phyloP scores from a whole-genome alignment of 2,797 vertebrate species.

The Vireo griseus region DNA sequence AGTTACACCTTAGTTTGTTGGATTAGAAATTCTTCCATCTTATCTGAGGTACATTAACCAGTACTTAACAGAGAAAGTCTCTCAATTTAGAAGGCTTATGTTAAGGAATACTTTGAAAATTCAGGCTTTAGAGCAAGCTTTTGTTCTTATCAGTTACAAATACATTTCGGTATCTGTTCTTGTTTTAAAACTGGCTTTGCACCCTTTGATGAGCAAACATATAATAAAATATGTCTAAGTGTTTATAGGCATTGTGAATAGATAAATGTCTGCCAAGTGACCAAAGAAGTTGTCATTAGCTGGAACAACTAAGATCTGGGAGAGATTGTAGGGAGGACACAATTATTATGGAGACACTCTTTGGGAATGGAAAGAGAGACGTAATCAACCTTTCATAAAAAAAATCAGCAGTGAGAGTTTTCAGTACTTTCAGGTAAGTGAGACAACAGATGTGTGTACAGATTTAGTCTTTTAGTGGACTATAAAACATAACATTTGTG shows the following conservation, averaged over 20 bases:
- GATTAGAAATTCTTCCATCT: background rate
- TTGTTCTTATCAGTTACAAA: background rate
- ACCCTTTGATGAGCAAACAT: background rate
- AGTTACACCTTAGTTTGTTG: background rate
- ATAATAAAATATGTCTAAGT: background rate
- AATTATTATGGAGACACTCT: background rate
- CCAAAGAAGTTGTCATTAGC: background rate
- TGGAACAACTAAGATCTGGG: background rate
- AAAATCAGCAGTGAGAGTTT: background rate
- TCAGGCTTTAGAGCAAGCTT: background rate
- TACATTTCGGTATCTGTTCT: background rate
- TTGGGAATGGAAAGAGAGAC: background rate
- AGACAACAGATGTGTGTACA: background rate
- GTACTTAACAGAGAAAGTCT: background rate
- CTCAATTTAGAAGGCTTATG: background rate
- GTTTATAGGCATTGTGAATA: background rate
- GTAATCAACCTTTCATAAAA: background rate
- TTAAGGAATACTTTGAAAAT: background rate
- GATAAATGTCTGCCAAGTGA: background rate
- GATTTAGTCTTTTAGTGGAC: background rate
- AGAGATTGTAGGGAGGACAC: rapidly evolving
- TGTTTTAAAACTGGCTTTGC: background rate
- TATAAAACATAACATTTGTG: background rate
- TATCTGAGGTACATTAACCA: background rate
- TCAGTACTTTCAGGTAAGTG: background rate